Conservation (phyloP, 1,140 invertebrate species). For the Orius insidiosus region DNA sequence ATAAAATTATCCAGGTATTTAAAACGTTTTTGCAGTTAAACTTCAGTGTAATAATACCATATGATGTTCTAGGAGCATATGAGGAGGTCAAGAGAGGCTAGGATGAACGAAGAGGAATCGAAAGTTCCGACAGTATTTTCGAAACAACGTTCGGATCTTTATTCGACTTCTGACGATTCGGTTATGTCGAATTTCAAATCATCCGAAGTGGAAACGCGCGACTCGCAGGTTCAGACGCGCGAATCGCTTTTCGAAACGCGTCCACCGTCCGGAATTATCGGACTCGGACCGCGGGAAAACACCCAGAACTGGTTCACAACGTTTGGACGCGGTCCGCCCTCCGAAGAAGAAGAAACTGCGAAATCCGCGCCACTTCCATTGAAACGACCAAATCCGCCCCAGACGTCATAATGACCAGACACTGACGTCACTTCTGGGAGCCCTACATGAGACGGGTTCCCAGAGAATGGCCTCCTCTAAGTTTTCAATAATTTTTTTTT, state of each 20-base stretch:
- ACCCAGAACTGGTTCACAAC: neutral
- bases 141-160: neutral
- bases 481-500: too few relatives aligned
- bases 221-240: constrained; percentile 60
- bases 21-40: neutral
- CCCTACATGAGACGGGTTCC: too few relatives aligned
- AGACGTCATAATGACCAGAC: constrained; percentile 50
- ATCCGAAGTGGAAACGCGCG: constrained; percentile 40
- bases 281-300: constrained; percentile 27
- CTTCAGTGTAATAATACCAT: neutral
- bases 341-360: neutral
- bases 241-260: constrained; percentile 25
- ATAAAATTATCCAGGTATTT: constrained; percentile 64
- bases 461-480: too few relatives aligned
- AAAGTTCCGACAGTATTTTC: neutral
- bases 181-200: constrained; percentile 3
- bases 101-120: constrained; percentile 37
- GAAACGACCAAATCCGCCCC: constrained; percentile 69
- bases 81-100: constrained; percentile 54
- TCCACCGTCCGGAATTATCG: constrained; percentile 31
- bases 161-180: constrained; percentile 1
- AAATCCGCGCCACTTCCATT: constrained; percentile 41
- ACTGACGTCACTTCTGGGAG: too few relatives aligned
- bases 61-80: constrained; percentile 48
- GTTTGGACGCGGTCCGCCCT: neutral